Conservation (phyloP, 1,140 invertebrate species). For the Drosophila punjabiensis region DNA sequence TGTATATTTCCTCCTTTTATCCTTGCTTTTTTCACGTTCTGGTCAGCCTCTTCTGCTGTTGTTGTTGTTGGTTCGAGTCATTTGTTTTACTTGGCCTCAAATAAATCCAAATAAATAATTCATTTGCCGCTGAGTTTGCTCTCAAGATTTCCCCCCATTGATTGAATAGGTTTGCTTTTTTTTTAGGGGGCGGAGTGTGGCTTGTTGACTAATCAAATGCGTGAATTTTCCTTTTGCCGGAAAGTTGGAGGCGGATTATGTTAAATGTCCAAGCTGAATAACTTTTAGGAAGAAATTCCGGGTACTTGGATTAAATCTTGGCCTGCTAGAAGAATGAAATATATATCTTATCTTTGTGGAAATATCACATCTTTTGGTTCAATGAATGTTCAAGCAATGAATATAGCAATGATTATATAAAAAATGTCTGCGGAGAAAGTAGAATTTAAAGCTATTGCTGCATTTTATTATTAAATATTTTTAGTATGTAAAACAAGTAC, state of each 20-base stretch:
- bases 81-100: slow-evolving; percentile 84
- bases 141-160: slow-evolving; percentile 51
- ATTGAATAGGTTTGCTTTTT: slow-evolving; percentile 22
- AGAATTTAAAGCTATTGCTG: background rate
- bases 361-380: background rate
- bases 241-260: slow-evolving; percentile 23
- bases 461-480: background rate
- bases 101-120: slow-evolving; percentile 84
- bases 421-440: no score
- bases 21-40: slow-evolving; percentile 18
- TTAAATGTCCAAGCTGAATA: slow-evolving; percentile 14
- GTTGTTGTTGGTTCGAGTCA: slow-evolving; percentile 72
- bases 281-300: background rate
- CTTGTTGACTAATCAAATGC: slow-evolving; percentile 59
- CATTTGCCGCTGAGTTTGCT: slow-evolving; percentile 66
- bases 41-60: slow-evolving; percentile 12
- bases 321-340: background rate
- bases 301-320: background rate
- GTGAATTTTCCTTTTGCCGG: slow-evolving; percentile 14
- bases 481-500: no score
- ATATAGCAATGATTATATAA: background rate
- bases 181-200: background rate
- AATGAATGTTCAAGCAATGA: background rate
- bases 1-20: slow-evolving; percentile 15
- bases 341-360: background rate